A percentile compares a stretch with the other conserved stretches of the same genome.
These are phyloP conservation scores for Cheilosia urbana DNA, from an alignment of 2,888 invertebrate genomes.

Conservation along the genomic window DNA sequence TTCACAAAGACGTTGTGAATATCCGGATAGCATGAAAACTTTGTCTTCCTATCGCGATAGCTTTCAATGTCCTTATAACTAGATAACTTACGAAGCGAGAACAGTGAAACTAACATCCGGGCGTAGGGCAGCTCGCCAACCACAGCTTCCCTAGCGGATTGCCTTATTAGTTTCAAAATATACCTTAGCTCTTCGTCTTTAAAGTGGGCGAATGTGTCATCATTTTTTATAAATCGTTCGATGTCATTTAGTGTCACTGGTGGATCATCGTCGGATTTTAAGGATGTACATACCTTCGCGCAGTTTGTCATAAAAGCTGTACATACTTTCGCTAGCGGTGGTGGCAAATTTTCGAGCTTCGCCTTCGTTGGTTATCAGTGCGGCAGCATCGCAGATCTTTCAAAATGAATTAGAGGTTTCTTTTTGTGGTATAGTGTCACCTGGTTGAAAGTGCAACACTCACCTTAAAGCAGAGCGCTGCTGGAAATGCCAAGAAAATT, in stretches of 20 bases:
- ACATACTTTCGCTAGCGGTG: not conserved
- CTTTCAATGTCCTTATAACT: slow-evolving; percentile 85
- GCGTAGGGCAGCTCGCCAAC: slow-evolving; percentile 80
- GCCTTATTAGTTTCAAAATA: slow-evolving; percentile 79
- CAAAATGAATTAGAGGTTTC: too few species aligned
- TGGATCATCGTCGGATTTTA: slow-evolving; percentile 78
- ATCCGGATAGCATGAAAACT: slow-evolving; percentile 80
- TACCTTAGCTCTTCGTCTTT: slow-evolving; percentile 76
- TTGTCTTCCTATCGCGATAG: slow-evolving; percentile 77
- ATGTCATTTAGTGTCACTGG: slow-evolving; percentile 79
- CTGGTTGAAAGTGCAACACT: not conserved
- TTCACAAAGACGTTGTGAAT: slow-evolving; percentile 44
- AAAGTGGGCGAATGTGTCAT: slow-evolving; percentile 78
- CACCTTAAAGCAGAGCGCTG: too few species aligned
- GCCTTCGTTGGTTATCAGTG: slow-evolving; percentile 1
- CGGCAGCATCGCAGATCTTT: not conserved
- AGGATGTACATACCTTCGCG: not conserved
- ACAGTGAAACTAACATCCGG: slow-evolving; percentile 79
- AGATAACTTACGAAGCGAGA: slow-evolving; percentile 78
- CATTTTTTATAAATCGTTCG: slow-evolving; percentile 78
- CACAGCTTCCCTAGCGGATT: slow-evolving; percentile 78
- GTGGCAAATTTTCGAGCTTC: slow-evolving; percentile 11
- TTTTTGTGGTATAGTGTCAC: too few species aligned
- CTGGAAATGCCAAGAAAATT: too few species aligned
- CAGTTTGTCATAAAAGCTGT: not conserved